Evolutionary conservation across 2,888 invertebrate species (phyloP).

Genomic region (Fragum fragum): DNA sequence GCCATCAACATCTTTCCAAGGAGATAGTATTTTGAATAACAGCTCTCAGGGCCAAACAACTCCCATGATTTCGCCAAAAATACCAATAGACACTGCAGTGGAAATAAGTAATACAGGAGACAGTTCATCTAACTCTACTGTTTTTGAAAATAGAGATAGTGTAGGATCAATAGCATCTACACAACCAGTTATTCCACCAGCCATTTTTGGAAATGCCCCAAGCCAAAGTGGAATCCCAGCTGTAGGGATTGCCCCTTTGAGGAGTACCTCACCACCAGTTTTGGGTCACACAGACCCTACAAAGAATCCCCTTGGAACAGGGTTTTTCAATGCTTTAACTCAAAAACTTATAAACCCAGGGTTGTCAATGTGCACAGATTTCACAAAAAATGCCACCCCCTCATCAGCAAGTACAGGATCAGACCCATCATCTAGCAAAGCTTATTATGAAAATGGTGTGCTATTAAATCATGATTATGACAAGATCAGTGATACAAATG

Average conservation of each 20-base stretch:
- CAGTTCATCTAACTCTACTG: background rate
- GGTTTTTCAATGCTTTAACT: slow-evolving; percentile 59
- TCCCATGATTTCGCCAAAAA: slow-evolving; percentile 24
- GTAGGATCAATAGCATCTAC: background rate
- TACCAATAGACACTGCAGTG: background rate
- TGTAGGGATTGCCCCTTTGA: slow-evolving; percentile 13
- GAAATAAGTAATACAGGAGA: slow-evolving; percentile 8
- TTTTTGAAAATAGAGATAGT: slow-evolving; percentile 6
- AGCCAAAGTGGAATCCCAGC: slow-evolving; percentile 7
- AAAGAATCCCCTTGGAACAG: slow-evolving; percentile 56
- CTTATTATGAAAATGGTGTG: slow-evolving; percentile 58
- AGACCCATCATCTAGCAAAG: slow-evolving; percentile 41
- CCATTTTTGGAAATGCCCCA: slow-evolving; percentile 14
- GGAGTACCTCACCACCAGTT: slow-evolving; percentile 22
- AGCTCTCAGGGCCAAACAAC: background rate
- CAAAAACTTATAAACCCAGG: slow-evolving; percentile 59
- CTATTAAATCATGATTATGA: slow-evolving; percentile 64
- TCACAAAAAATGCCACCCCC: slow-evolving; percentile 43
- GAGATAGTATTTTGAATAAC: background rate
- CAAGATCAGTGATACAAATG: slow-evolving; percentile 65
- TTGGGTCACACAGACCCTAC: slow-evolving; percentile 31
- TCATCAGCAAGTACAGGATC: slow-evolving; percentile 13
- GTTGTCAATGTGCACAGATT: slow-evolving; percentile 47
- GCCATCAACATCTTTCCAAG: slow-evolving; percentile 11
- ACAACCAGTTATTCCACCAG: slow-evolving; percentile 36